phyloP scores from a whole-genome alignment of 2,113 vertebrate species.

The Phaethon lepturus region DNA sequence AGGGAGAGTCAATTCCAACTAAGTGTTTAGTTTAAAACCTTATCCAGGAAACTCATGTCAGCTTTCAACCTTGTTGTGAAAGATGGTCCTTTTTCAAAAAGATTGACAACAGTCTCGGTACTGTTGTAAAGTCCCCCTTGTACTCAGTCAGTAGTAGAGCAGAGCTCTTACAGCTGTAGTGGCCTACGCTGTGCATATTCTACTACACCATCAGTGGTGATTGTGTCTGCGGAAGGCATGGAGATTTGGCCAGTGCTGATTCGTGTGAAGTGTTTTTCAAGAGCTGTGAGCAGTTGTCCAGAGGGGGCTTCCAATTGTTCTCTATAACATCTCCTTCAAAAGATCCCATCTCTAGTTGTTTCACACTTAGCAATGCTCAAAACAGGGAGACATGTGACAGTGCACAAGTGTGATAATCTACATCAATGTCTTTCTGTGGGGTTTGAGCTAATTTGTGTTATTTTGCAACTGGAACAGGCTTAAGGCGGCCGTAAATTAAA shows the following conservation, averaged over 20 bases:
- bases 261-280: accelerated
- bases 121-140: not conserved
- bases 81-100: not conserved
- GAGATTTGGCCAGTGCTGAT: not conserved
- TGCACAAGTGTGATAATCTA: not conserved
- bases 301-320: not conserved
- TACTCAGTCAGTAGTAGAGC: not conserved
- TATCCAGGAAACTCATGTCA: not conserved
- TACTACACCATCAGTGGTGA: accelerated
- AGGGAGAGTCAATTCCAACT: not conserved
- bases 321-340: not conserved
- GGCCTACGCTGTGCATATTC: not conserved
- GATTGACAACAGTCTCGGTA: not conserved
- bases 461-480: not conserved
- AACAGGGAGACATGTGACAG: not conserved
- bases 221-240: not conserved
- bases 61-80: not conserved
- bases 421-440: not conserved
- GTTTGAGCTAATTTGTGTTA: not conserved
- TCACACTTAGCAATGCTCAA: not conserved
- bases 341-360: not conserved
- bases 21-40: not conserved
- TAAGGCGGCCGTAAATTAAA: not conserved
- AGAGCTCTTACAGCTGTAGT: not conserved
- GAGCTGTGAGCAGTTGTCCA: not conserved